Base-by-base conservation (phyloP, 2,888 invertebrate species). In the Diachrysia chrysitis region DNA sequence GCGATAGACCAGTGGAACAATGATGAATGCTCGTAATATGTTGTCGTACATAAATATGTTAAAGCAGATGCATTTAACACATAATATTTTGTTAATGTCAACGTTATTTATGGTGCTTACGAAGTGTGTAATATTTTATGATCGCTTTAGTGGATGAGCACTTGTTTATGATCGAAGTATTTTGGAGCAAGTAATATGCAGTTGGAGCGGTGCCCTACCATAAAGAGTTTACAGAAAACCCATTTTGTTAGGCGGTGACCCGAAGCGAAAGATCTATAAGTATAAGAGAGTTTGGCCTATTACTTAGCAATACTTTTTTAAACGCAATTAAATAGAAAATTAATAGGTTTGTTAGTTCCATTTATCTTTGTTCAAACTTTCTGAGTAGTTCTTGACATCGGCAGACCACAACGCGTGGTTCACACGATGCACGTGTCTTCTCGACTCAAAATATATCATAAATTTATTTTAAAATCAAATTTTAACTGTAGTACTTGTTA, bases 201-300 rank as follows among this genome's bases (percentile, higher is more conserved):
- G 65, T 81, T 79, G 79, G 79, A 79, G 23, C 55, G 16, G n/a
- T 75, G 74, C 81, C 78, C 51, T 21, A 55, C 6, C 35, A 19
- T 17, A 48, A 17, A 21, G 25, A 42, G 21, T 12, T 16, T 10
- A 19, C 46, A 59, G 55, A 48, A 59, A 56, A 19, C 17, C 17
- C 35, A 48, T 21, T 21, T 51, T 21, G 48, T 51, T 21, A 9
- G 9, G 2, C 4, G 19, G 12, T 12, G 0, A 46, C 25, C 25
- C 5, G 5, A 25, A 25, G n/a, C n/a, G n/a, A n/a, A n/a, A n/a
- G 29, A 7, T 29, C 29, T 5, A 0, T 29, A 29, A 29, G 29
- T 29, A 5, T 29, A 29, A 1, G 29, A 29, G 29, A 29, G 29
- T 29, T 29, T 29, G 29, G 7, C 29, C 6, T 29, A 7, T 29